Evolutionary conservation across 2,113 vertebrate species (phyloP).

Genomic region (Aegotheles bennettii): DNA sequence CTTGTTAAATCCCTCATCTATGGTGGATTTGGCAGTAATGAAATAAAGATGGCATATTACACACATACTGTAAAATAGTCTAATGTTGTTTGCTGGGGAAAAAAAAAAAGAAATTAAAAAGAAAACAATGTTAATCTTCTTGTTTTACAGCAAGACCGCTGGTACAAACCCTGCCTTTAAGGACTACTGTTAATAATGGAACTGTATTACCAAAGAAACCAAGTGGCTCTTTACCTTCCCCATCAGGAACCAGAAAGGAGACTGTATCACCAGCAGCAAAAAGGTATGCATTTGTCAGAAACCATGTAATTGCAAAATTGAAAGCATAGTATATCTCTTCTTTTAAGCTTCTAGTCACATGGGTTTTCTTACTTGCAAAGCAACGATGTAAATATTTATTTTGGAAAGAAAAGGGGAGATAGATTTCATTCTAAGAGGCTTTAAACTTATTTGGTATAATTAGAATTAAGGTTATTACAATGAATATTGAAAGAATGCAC

Average conservation of each 20-base stretch:
- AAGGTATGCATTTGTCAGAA: slow-evolving; percentile 73
- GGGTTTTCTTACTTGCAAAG: not conserved
- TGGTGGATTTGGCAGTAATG: not conserved
- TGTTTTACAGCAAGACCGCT: slow-evolving; percentile 86
- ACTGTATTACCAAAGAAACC: slow-evolving; percentile 95
- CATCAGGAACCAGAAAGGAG: slow-evolving; percentile 89
- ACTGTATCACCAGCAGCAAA: slow-evolving; percentile 75
- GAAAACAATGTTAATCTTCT: not conserved
- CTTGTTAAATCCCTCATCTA: not conserved
- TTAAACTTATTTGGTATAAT: not conserved
- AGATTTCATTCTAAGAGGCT: not conserved
- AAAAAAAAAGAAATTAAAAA: not conserved
- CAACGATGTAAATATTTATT: not conserved
- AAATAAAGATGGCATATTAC: not conserved
- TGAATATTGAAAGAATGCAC: not conserved
- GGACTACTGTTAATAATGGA: slow-evolving; percentile 90
- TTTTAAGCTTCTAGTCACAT: not conserved
- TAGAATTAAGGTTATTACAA: not conserved
- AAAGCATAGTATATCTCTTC: not conserved
- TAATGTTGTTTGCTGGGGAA: not conserved
- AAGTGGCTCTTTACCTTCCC: slow-evolving; percentile 85
- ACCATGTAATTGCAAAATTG: not conserved
- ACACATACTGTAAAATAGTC: not conserved
- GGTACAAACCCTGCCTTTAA: slow-evolving; percentile 88
- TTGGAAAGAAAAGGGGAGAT: not conserved